A percentile compares a stretch with the other conserved stretches of the same genome.
phyloP scores from a whole-genome alignment of 1,140 invertebrate species.

The Mesaphorura yosii region DNA sequence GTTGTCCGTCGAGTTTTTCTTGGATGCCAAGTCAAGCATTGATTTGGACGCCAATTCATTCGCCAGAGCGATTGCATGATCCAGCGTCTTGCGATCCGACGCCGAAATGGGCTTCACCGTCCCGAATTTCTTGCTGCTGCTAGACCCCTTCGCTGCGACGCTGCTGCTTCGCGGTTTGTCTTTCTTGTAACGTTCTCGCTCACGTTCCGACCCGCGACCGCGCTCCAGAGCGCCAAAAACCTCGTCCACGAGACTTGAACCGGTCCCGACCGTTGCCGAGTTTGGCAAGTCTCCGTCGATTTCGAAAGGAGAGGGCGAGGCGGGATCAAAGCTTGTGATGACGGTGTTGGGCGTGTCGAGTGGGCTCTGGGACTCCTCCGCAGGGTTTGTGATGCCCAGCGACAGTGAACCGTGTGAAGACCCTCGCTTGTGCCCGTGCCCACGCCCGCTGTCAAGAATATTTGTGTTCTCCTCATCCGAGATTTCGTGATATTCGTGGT shows the following conservation, averaged over 20 bases:
- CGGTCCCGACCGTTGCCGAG: too few relatives aligned
- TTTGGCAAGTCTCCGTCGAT: too few relatives aligned
- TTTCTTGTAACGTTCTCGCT: too few relatives aligned
- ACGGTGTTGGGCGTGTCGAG: too few relatives aligned
- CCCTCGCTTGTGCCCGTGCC: conserved; percentile 1
- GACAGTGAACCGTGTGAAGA: conserved; percentile 12
- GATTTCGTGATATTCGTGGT: conserved; percentile 85
- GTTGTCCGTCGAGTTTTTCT: conserved; percentile 39
- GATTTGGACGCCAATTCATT: conserved; percentile 80
- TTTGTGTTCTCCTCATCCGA: conserved; percentile 64
- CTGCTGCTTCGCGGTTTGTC: too few relatives aligned
- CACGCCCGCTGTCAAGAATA: not conserved
- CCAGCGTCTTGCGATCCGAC: conserved; percentile 81
- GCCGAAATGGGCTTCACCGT: conserved; percentile 86
- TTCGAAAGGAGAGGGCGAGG: too few relatives aligned
- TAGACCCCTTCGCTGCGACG: too few relatives aligned
- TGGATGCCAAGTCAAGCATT: conserved; percentile 57
- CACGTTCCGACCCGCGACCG: too few relatives aligned
- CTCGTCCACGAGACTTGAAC: conserved; percentile 83
- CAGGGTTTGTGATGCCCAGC: conserved; percentile 25
- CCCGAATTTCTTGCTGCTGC: conserved; percentile 60
- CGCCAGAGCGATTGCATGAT: conserved; percentile 83
- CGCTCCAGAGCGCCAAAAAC: conserved; percentile 65
- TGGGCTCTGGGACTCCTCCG: conserved; percentile 29
- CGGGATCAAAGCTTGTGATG: too few relatives aligned